Evolutionary conservation across 1,140 invertebrate genomes (phyloP).

Genomic region (Stegodyphus mimosarum): DNA sequence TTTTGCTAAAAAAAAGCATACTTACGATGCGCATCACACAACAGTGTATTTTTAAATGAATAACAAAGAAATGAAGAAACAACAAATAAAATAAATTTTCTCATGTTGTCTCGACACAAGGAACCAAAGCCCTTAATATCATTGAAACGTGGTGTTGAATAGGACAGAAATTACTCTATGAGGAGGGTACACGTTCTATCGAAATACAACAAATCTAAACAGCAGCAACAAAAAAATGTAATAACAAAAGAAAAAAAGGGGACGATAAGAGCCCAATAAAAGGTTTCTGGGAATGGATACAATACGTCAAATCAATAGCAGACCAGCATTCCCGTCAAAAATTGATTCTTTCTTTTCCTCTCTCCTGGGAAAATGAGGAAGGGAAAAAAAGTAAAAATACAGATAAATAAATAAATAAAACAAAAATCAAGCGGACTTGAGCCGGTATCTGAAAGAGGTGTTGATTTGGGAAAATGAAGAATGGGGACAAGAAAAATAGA

Average conservation of each 20-base stretch:
- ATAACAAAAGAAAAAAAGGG: background rate
- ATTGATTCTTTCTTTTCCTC: slow-evolving; percentile 49
- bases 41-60: too few relatives aligned
- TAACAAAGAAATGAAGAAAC: too few relatives aligned
- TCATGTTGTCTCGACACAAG: too few relatives aligned
- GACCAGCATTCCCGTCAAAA: slow-evolving; percentile 15
- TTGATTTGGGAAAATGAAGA: slow-evolving; percentile 25
- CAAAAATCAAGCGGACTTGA: background rate
- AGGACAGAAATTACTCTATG: slow-evolving; percentile 15
- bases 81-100: too few relatives aligned
- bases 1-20: too few relatives aligned
- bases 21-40: too few relatives aligned
- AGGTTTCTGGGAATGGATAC: slow-evolving; percentile 11
- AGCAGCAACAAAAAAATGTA: background rate
- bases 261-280: slow-evolving; percentile 34
- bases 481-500: background rate
- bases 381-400: background rate
- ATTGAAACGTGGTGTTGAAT: background rate
- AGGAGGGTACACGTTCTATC: background rate
- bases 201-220: slow-evolving; percentile 8
- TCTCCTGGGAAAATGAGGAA: background rate
- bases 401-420: too few relatives aligned
- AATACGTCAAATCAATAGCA: slow-evolving; percentile 46
- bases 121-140: too few relatives aligned
- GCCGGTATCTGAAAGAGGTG: slow-evolving; percentile 34